Percentiles rank a stretch among this genome's conserved stretches.
These are phyloP conservation scores for Macrostomum cliftonense DNA, from an alignment of 2,888 invertebrate species.

Conservation along the genomic window DNA sequence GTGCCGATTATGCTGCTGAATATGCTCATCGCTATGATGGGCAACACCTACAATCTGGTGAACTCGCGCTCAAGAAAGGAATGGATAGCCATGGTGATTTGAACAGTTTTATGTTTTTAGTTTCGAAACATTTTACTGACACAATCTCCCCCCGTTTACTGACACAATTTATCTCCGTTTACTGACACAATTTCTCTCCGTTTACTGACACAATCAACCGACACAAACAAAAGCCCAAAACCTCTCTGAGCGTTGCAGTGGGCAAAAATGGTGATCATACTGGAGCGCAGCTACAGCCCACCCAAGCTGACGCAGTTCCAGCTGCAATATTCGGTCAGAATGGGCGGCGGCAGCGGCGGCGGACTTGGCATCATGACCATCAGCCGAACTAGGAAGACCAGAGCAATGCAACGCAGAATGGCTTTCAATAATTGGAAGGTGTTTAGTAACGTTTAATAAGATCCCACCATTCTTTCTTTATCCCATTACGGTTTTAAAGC, in stretches of 20 bases:
- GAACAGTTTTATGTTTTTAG: no score
- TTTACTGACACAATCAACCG: no score
- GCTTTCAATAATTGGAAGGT: conserved; percentile 96
- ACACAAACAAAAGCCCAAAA: no score
- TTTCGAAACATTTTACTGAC: no score
- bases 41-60: conserved; percentile 91
- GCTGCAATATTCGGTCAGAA: conserved; percentile 77
- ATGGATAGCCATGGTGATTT: conserved; percentile 48
- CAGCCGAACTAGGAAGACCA: conserved; percentile 81
- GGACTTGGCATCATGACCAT: conserved; percentile 89
- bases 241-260: conserved; percentile 59
- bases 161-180: no score
- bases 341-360: conserved; percentile 46
- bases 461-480: no score
- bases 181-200: no score
- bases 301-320: conserved; percentile 72
- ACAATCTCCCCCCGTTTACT: no score
- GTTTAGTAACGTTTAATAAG: no score
- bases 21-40: conserved; percentile 99
- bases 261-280: conserved; percentile 90
- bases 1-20: conserved; percentile 85
- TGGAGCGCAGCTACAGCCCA: conserved; percentile 78
- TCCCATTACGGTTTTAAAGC: no score
- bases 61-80: conserved; percentile 96
- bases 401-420: conserved; percentile 82